Evolutionary conservation across 2,113 vertebrate species (phyloP).

Genomic region (Corydoras maculifer): DNA sequence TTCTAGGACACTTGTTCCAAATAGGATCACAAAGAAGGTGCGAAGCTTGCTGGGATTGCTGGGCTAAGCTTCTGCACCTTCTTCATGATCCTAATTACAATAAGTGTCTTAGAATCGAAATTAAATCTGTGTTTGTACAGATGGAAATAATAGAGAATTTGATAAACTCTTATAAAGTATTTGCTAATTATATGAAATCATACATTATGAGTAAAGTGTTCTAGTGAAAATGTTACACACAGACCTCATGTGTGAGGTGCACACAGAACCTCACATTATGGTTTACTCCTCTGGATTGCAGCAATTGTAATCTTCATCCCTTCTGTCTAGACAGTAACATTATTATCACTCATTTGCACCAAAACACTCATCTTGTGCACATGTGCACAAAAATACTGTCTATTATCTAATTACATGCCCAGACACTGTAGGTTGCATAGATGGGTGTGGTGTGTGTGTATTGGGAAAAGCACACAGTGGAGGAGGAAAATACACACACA

Average conservation of each 20-base stretch:
- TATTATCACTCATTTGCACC: conserved; percentile 31
- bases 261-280: conserved; percentile 4
- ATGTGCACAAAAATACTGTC: not conserved
- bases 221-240: too few species aligned
- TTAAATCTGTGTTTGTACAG: too few species aligned
- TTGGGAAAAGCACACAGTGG: not conserved
- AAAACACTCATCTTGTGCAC: conserved; percentile 29
- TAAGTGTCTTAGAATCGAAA: too few species aligned
- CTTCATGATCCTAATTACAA: too few species aligned
- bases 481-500: not conserved
- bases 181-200: too few species aligned
- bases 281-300: conserved; percentile 8
- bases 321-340: conserved; percentile 31
- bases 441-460: conserved; percentile 26
- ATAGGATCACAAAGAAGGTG: too few species aligned
- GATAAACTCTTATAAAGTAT: too few species aligned
- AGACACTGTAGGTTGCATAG: conserved; percentile 15
- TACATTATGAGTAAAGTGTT: not conserved
- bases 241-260: too few species aligned
- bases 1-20: too few species aligned
- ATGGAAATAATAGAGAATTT: too few species aligned
- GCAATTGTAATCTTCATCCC: conserved; percentile 14
- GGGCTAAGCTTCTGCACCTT: too few species aligned
- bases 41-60: too few species aligned
- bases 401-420: conserved; percentile 32